phyloP scores from a whole-genome alignment of 2,797 vertebrate genomes.

The Morus bassanus region DNA sequence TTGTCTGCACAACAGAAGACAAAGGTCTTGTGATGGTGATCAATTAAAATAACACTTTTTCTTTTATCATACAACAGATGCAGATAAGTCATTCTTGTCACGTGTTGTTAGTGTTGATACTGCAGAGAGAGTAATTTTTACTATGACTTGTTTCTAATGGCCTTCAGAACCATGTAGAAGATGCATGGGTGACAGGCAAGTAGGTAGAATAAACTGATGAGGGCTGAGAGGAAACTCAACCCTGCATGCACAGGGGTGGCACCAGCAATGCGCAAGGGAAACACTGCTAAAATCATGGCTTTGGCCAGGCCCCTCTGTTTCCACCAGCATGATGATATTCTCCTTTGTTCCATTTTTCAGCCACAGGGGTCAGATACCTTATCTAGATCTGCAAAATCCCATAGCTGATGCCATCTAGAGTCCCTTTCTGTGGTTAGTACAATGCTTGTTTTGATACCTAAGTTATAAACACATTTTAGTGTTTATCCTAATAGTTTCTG shows the following conservation, averaged over 20 bases:
- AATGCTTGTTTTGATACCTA: background rate
- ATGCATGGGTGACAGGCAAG: background rate
- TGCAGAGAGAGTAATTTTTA: background rate
- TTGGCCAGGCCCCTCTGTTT: background rate
- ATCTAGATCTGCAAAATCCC: background rate
- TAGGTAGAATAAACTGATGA: background rate
- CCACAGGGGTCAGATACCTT: background rate
- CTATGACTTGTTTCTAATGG: background rate
- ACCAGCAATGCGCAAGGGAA: too few species aligned
- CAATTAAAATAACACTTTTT: background rate
- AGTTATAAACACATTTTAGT: background rate
- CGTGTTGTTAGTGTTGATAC: background rate
- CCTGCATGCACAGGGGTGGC: background rate
- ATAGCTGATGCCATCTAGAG: background rate
- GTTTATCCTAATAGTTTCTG: background rate
- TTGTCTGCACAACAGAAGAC: background rate
- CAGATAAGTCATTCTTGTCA: background rate
- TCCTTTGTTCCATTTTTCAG: background rate
- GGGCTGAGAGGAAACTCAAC: background rate
- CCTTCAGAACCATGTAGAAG: background rate
- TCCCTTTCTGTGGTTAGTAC: background rate
- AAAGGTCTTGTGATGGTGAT: background rate
- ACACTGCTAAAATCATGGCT: background rate
- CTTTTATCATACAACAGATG: background rate
- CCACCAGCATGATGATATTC: background rate